Percentiles rank a stretch among this genome's conserved stretches.
phyloP scores from a whole-genome alignment of 2,888 invertebrate species.

The Sympetrum striolatum region DNA sequence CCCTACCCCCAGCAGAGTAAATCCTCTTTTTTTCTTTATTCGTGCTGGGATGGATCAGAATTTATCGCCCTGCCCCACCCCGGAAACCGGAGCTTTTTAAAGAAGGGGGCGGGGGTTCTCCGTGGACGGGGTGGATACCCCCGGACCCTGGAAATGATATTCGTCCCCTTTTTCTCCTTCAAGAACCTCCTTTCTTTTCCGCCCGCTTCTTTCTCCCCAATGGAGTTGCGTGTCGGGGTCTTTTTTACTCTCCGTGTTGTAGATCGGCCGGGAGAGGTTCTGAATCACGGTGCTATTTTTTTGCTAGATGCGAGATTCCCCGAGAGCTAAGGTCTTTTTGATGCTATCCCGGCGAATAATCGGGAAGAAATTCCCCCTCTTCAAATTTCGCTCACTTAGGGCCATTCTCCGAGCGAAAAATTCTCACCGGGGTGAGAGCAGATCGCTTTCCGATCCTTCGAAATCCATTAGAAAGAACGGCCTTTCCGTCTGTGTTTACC shows the following conservation, averaged over 20 bases:
- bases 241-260: not conserved
- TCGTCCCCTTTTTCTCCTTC: slow-evolving; percentile 22
- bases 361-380: not conserved
- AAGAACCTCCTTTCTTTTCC: not conserved
- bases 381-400: not conserved
- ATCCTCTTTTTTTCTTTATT: not conserved
- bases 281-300: not conserved
- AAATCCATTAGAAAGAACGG: not conserved
- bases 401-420: not conserved
- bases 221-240: not conserved
- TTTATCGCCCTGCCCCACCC: slow-evolving; percentile 32
- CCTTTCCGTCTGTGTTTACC: not conserved
- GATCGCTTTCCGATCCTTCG: not conserved
- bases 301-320: not conserved
- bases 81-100: not conserved
- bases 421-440: not conserved
- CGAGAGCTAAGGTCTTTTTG: not conserved
- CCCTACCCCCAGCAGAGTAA: not conserved
- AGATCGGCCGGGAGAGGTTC: not conserved
- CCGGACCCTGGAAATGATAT: slow-evolving; percentile 34
- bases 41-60: slow-evolving; percentile 36
- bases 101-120: not conserved
- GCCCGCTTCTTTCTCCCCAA: not conserved
- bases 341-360: not conserved
- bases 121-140: not conserved